Evolutionary conservation across 2,888 invertebrate genomes (phyloP), one percentile per base, ranked within the genome.

Genomic region (Sepioteuthis lessoniana): DNA sequence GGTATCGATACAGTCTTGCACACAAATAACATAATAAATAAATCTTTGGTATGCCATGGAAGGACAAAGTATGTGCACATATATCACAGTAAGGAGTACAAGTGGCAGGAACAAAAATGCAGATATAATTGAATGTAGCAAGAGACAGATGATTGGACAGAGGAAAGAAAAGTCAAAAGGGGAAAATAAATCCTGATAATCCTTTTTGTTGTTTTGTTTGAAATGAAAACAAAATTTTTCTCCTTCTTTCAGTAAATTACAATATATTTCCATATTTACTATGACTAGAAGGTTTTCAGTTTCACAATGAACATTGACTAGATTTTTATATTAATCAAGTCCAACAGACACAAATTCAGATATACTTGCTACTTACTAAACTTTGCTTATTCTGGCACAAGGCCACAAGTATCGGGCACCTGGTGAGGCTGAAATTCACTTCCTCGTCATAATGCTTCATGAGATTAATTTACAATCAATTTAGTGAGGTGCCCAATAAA

Each of bases 1-100:
- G 55, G 55, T 35, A 76, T 76, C n/a, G 76, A 76, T 76, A 76
- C 76, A 76, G 76, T 76, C n/a, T 76, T 76, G n/a, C n/a, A 76
- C 76, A 31, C 31, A 31, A 31, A 76, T 76, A 76, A 76, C 76
- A 35, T n/a, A 76, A 76, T 76, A 76, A 76, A 76, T 76, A 76
- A 60, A 76, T 76, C 76, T 76, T 76, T 76, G 76, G 76, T 76
- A 76, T n/a, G n/a, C 76, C n/a, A 16, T 16, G n/a, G n/a, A n/a
- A 76, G 25, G 76, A 16, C n/a, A 76, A 76, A n/a, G n/a, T 35
- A n/a, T 76, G 76, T n/a, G 76, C n/a, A 76, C 76, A 76, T 76
- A 76, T 76, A 76, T 76, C 76, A 76, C 76, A 76, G 76, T 76
- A n/a, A 76, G n/a, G n/a, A 76, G 76, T n/a, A 76, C n/a, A 76